Conservation (phyloP, 2,797 vertebrate genomes). For the Cottoperca gobio region DNA sequence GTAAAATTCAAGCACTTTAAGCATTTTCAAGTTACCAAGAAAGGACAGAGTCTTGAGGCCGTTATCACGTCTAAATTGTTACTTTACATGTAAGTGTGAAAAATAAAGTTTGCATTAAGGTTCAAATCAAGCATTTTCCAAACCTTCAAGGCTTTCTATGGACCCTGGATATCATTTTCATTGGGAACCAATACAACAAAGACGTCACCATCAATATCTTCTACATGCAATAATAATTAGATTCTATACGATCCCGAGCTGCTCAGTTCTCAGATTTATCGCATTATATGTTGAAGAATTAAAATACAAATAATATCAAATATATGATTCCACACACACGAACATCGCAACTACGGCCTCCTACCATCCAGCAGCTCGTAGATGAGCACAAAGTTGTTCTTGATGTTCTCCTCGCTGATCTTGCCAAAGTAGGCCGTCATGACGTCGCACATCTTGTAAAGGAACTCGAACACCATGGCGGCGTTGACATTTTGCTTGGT, state of each 20-base stretch:
- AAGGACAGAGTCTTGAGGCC: too few species aligned
- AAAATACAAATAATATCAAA: too few species aligned
- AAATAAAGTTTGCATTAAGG: too few species aligned
- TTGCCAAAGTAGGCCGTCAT: conserved; percentile 99
- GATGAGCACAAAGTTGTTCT: conserved; percentile 99
- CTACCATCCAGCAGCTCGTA: conserved; percentile 98
- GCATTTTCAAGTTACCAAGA: too few species aligned
- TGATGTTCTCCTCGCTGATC: conserved; percentile 99
- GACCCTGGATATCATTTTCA: background rate
- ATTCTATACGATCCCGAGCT: background rate
- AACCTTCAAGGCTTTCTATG: too few species aligned
- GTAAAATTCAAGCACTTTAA: too few species aligned
- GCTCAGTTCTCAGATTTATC: background rate
- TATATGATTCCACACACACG: background rate
- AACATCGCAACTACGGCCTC: background rate
- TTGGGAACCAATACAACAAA: background rate
- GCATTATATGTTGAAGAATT: background rate
- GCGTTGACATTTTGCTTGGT: conserved; percentile 99
- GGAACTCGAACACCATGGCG: conserved; percentile 99
- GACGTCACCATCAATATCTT: too few species aligned
- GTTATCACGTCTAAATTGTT: too few species aligned
- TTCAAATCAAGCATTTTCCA: too few species aligned
- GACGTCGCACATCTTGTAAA: conserved; percentile 99
- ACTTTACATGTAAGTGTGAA: too few species aligned
- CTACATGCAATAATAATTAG: background rate